Evolutionary conservation across 2,888 invertebrate species (phyloP).

Genomic region (Metalampra italica): DNA sequence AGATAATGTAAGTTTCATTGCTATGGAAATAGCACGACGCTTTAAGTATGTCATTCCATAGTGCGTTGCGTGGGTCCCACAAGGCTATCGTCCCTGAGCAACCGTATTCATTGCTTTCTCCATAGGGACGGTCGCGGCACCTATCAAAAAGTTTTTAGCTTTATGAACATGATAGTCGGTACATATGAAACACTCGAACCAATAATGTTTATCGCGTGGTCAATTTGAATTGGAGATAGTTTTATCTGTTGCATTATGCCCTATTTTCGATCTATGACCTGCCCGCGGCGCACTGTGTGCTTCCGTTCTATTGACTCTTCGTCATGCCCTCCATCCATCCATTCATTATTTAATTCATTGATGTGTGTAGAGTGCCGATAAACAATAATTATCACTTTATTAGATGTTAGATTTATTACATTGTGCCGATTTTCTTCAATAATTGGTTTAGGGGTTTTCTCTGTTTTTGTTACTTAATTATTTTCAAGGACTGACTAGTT

Average conservation of each 20-base stretch:
- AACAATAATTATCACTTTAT: neutral
- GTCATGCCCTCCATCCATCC: slow-evolving; percentile 26
- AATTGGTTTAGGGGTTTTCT: neutral
- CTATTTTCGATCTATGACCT: slow-evolving; percentile 28
- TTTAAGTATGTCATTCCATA: no score
- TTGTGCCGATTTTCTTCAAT: neutral
- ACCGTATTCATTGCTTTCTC: no score
- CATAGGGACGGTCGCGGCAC: no score
- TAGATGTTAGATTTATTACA: slow-evolving; percentile 1
- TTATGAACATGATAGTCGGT: neutral
- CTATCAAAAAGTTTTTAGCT: no score
- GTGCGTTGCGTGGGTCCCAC: no score
- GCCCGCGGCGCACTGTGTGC: slow-evolving; percentile 24
- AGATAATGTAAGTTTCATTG: no score
- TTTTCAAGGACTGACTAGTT: no score
- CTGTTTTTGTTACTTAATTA: no score
- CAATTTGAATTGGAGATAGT: no score
- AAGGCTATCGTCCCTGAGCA: no score
- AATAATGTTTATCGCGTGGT: neutral
- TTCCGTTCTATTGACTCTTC: slow-evolving; percentile 63
- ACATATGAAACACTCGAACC: neutral
- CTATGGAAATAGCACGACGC: no score
- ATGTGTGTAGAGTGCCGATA: slow-evolving; percentile 7
- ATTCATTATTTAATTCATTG: slow-evolving; percentile 33
- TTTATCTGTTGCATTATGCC: slow-evolving; percentile 7